Percentiles rank a stretch among this genome's conserved stretches.
Conservation (phyloP, 2,113 vertebrate genomes). For the Scomber colias region DNA sequence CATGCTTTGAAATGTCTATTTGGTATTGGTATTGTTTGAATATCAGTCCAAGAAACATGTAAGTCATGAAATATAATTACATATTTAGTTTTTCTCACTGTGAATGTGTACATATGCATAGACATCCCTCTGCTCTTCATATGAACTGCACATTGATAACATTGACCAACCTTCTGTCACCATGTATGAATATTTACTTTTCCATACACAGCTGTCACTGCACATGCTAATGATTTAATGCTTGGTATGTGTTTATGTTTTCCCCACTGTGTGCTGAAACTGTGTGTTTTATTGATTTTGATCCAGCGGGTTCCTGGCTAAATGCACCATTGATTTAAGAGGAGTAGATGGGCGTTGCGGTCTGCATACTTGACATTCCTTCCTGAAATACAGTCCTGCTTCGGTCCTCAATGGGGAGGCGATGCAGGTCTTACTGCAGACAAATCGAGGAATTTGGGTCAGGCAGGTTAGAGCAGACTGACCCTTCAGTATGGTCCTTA, state of each 20-base stretch:
- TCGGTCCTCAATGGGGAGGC: constrained; percentile 23
- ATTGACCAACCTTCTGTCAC: constrained; percentile 23
- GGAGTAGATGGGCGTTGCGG: constrained; percentile 63
- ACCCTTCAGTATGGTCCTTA: constrained; percentile 48
- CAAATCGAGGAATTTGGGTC: constrained; percentile 52
- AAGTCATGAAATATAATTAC: constrained; percentile 11
- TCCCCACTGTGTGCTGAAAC: constrained; percentile 59
- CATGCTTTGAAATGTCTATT: constrained; percentile 16
- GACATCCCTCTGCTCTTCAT: constrained; percentile 6
- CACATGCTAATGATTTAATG: constrained; percentile 68
- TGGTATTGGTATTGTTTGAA: constrained; percentile 17
- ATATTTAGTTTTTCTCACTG: background rate
- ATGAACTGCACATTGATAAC: constrained; percentile 10
- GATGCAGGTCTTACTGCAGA: constrained; percentile 43
- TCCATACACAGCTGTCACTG: constrained; percentile 38
- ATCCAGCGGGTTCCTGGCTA: constrained; percentile 59
- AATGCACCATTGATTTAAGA: constrained; percentile 75
- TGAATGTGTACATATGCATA: constrained; percentile 3
- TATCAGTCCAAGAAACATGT: constrained; percentile 30
- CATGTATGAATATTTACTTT: constrained; percentile 40
- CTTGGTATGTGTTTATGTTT: constrained; percentile 62
- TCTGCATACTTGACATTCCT: constrained; percentile 70
- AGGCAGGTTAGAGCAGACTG: constrained; percentile 29
- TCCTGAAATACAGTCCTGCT: constrained; percentile 49
- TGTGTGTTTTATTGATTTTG: constrained; percentile 74